Base-by-base conservation (phyloP, 2,113 vertebrate species). In the Capricornis sumatraensis region DNA sequence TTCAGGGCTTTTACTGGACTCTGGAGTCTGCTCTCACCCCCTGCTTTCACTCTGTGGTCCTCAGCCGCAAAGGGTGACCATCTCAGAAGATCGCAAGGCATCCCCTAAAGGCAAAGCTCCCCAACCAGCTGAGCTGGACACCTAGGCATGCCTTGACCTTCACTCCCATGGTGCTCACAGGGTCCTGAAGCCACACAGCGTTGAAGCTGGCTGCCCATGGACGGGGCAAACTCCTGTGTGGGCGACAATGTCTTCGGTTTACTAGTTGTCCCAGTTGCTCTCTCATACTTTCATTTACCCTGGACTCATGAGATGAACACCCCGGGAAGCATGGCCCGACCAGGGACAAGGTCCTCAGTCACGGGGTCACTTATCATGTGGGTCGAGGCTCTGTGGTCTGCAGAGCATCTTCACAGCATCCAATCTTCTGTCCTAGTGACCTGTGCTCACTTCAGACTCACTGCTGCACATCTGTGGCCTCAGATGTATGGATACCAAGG, bases 381-480 rank as follows among this genome's bases (percentile, higher is more conserved):
- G 53, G 64, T 62, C 86, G 43, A 45, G 40, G 5, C 62, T 83
- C 4, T 47, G 92, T 57, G 43, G 76, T 43, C 53, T 28, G 47
- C 21, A 53, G 58, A 64, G 28, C 30, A 43, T 43, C 90, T 30
- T 17, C 25, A 12, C 36, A 53, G 21, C 23, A 28, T 84, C 7
- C 0, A 28, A 50, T 28, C 16, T 0, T 74, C 62, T 58, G 88
- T 33, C 91, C 45, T 43, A 13, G 27, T 14, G 67, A 55, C 36
- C 85, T 36, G 13, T 9, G 64, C 16, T 60, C 84, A 58, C 28
- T 52, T 60, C 7, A 53, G 36, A 28, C 79, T 79, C 85, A 16
- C 1, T 0, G 0, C 2, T 14, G 28, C 21, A 0, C 55, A 9
- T 9, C 43, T 7, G 15, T 40, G 52, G 50, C 67, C 23, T 52